Base-by-base conservation (phyloP, 2,888 invertebrate species). In the Lagria hirta region DNA sequence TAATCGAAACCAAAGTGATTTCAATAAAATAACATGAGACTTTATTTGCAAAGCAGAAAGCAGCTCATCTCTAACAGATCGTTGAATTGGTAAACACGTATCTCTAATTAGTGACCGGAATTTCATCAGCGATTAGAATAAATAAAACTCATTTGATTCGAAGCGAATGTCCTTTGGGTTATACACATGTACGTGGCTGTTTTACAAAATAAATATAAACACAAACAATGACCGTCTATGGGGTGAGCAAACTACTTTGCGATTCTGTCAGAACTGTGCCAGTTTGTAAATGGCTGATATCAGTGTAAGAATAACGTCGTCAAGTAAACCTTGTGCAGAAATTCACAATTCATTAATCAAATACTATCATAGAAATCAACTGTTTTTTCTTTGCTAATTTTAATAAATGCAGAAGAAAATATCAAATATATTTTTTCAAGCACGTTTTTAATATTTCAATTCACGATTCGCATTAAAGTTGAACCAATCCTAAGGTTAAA, bases 81-180 rank as follows among this genome's bases (percentile, higher is more conserved):
- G 27, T 21, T 38, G 38, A 32, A 48, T 47, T 43, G 44, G 35
- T 36, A 48, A 47, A 49, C 48, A 49, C 47, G 48, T 44, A 43
- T 35, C 51, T 44, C 40, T 51, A 48, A 53, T 53, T 53, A 49
- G 47, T 34, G 49, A 44, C 48, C 44, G 43, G 51, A 45, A 51
- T 44, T 51, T 48, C 49, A 48, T 54, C 52, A 49, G 46, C 48
- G 43, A 54, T 51, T 48, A 43, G 49, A 51, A 54, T 49, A 51
- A 54, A 51, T 48, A 51, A 49, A 52, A 52, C 46, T 46, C 48
- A 45, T 55, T 52, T 54, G 41, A 45, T 43, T 52, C 41, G 37
- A 42, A 48, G 37, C 34, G 34, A 35, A 38, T 43, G 42, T 47
- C 41, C 30, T 24, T 26, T 23, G 44, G 47, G 48, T 50, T 48